These are phyloP conservation scores for Neostethus bicornis DNA, from an alignment of 2,797 vertebrate genomes.

Conservation along the genomic window DNA sequence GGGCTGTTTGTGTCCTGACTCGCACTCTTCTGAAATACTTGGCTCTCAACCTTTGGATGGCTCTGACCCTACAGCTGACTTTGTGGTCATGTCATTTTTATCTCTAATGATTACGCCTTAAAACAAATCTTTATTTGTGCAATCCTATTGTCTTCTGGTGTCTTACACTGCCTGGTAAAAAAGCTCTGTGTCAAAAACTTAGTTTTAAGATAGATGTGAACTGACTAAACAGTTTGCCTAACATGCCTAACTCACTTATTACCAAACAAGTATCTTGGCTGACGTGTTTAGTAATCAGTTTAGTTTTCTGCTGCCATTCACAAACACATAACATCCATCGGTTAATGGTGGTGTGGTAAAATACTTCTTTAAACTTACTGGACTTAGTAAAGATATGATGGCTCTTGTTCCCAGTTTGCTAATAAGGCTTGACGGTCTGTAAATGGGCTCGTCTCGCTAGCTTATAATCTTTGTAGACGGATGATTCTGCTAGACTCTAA, in stretches of 20 bases:
- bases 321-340: conserved; percentile 13
- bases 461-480: conserved; percentile 48
- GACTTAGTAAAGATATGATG: conserved; percentile 25
- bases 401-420: conserved; percentile 43
- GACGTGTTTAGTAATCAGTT: too few relatives aligned
- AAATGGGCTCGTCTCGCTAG: conserved; percentile 44
- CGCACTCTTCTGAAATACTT: too few relatives aligned
- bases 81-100: too few relatives aligned
- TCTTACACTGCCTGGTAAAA: too few relatives aligned
- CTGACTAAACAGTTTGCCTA: background rate
- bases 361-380: conserved; percentile 21
- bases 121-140: too few relatives aligned
- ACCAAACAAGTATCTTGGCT: conserved; percentile 5
- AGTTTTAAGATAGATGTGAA: background rate
- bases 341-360: conserved; percentile 26
- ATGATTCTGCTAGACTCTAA: conserved; percentile 41
- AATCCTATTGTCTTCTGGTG: too few relatives aligned
- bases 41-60: too few relatives aligned
- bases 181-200: background rate
- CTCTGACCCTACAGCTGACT: too few relatives aligned
- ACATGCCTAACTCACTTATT: conserved; percentile 1
- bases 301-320: conserved; percentile 17
- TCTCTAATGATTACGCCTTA: too few relatives aligned
- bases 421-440: conserved; percentile 54
- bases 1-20: too few relatives aligned